Base-by-base conservation (phyloP, 2,797 vertebrate species). In the Thalassophryne amazonica region DNA sequence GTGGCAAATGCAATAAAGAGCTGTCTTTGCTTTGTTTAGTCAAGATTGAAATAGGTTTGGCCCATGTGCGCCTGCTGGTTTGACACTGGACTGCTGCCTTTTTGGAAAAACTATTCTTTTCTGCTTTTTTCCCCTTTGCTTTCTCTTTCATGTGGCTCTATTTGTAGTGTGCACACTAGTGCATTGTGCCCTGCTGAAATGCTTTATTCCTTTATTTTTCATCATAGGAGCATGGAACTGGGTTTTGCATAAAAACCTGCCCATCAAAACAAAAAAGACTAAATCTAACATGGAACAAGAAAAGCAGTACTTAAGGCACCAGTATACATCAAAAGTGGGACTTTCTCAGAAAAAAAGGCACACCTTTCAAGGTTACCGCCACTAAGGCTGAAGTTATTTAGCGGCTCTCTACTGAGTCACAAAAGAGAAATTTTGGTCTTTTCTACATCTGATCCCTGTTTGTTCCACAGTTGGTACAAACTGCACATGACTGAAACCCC, bases 11-110 rank as follows among this genome's bases (percentile, higher is more conserved):
- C 62, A 79, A 64, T 75, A 64, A 81, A 65, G 69, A 77, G 52
- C 65, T 56, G 65, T 75, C 75, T 65, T 56, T 62, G 41, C 56
- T 73, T 79, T 79, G 81, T 83, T 81, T 67, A 69, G 76, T 51
- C 47, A 35, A 49, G 69, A 75, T 64, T 71, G 60, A 69, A 75
- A 73, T 62, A 67, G 81, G 71, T 81, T 73, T 76, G 73, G 73
- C 75, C 14, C n/a, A n/a, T 1, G 38, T 4, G 17, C 9, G 30
- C 13, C 34, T 54, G 60, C 59, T 70, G 60, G 57, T 71, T 57
- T 60, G 37, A 55, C 42, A 15, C 71, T 76, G 73, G 78, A 71
- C 35, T 0, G 18, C 36, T 66, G 81, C 78, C 73, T 54, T 27
- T 10, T 67, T n/a, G n/a, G 73, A 68, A 77, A 35, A 21, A 13